Base-by-base conservation (phyloP, 2,113 vertebrate species). In the Parotia lawesii region DNA sequence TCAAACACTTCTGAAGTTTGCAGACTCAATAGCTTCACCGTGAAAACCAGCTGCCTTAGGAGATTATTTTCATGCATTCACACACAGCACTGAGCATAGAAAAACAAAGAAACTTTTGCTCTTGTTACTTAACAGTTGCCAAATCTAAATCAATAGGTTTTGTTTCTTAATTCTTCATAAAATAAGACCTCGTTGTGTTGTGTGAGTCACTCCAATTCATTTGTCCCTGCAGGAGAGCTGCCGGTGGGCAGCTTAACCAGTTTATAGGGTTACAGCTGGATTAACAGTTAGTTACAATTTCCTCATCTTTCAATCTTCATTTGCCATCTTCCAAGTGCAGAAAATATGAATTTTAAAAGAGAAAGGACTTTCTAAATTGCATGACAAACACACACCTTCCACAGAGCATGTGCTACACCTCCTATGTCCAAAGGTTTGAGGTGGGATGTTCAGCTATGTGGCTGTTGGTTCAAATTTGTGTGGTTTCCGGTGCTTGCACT, bases 21-120 rank as follows among this genome's bases (percentile, higher is more conserved):
- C 33, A 70, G 64, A 19, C 75, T 83, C 90, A 45, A 24, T 1
- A 85, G 60, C 60, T 93, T 83, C 61, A 29, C 24, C 24, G 67
- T 37, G 60, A 87, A 91, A 77, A 47, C 71, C 78, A 85, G 20
- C 47, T 56, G 81, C 87, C 78, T 77, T 62, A 31, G 66, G 84
- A 84, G 82, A 82, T 85, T 51, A 38, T 80, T 93, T 83, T 56
- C 78, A 29, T 56, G 31, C 37, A 48, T 38, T 93, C 71, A 62
- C 50, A 75, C n/a, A 25, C 22, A 84, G 61, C 21, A 13, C 27
- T 1, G 2, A 73, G 54, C 38, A 47, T 1, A 90, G 66, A 19
- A 51, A 91, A 96, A 89, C 71, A 96, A 88, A 94, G 87, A 65
- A 83, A 83, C 77, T 94, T 86, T 53, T 87, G 48, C 75, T 93